Evolutionary conservation across 2,888 invertebrate species (phyloP), one percentile per base, ranked within the genome.

Genomic region (Oscheius sp.): DNA sequence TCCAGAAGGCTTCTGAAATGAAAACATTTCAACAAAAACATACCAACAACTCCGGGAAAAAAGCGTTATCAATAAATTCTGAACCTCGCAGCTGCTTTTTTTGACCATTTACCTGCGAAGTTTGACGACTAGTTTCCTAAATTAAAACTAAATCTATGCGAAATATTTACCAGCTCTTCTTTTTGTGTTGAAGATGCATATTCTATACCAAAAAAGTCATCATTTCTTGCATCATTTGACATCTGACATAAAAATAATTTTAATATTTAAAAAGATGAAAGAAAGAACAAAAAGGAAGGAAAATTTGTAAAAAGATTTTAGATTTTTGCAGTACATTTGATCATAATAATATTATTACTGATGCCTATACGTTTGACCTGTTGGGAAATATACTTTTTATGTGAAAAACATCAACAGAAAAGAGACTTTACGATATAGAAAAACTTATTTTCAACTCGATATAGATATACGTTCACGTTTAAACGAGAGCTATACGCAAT

Each of bases 181-280:
- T 33, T 22, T 5, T n/a, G 17, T 4, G n/a, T 22, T 24, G n/a
- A 30, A 45, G 65, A 65, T 30, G 33, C 32, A 33, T 54, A 51
- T 17, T 59, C 59, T 20, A 67, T 67, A 2, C 57, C 67, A 33
- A 67, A 67, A 33, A 67, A 67, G 26, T 67, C 67, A 32, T 67
- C 67, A 33, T 22, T 33, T 41, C 20, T 6, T 6, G 41, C 14
- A 12, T 41, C 4, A 41, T 4, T 3, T 41, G 41, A 41, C 41
- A 41, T 14, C 5, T 14, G 36, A 9, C 8, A 9, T 36, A 14
- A 8, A 36, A 36, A 41, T 41, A n/a, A n/a, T 41, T 41, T 41
- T 41, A 4, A 6, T 3, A 4, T 41, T 41, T 41, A 41, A 12
- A 41, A 41, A n/a, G n/a, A 41, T 6, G 20, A 41, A 12, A 41